These are phyloP conservation scores for Enteromius unitaeniatus DNA, from an alignment of 2,797 vertebrate species.

Conservation along the genomic window DNA sequence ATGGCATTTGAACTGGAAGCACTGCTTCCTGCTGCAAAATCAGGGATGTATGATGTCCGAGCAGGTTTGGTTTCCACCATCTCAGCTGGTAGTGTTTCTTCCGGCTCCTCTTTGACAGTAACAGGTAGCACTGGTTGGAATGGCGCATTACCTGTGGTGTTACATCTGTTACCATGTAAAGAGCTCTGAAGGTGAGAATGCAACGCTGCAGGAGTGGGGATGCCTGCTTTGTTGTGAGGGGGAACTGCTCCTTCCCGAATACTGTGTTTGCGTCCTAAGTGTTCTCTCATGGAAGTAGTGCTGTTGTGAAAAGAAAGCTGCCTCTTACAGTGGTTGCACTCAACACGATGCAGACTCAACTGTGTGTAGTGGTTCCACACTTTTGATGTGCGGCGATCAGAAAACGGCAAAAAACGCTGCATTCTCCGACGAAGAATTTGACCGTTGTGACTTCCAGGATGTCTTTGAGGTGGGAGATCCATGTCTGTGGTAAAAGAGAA, in stretches of 20 bases:
- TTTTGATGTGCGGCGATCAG: slow-evolving; percentile 71
- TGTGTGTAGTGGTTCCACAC: slow-evolving; percentile 79
- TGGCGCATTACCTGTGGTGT: slow-evolving; percentile 31
- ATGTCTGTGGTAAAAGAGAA: slow-evolving; percentile 53
- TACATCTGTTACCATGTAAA: slow-evolving; percentile 52
- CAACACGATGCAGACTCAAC: slow-evolving; percentile 72
- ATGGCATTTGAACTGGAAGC: slow-evolving; percentile 37
- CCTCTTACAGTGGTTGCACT: slow-evolving; percentile 76
- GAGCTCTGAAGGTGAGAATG: slow-evolving; percentile 55
- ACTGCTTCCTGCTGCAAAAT: slow-evolving; percentile 42
- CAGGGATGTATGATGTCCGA: slow-evolving; percentile 48
- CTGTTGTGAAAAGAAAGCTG: slow-evolving; percentile 78
- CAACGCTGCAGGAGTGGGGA: slow-evolving; percentile 48
- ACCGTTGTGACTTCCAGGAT: slow-evolving; percentile 59
- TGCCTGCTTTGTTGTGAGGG: slow-evolving; percentile 49
- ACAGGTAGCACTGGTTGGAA: slow-evolving; percentile 60
- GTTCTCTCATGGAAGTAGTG: slow-evolving; percentile 75
- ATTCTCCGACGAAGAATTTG: slow-evolving; percentile 63
- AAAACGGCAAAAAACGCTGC: slow-evolving; percentile 62
- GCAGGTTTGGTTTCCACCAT: slow-evolving; percentile 57
- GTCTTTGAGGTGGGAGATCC: slow-evolving; percentile 63
- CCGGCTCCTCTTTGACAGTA: slow-evolving; percentile 64
- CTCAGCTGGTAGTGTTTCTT: slow-evolving; percentile 60
- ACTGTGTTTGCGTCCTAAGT: slow-evolving; percentile 73
- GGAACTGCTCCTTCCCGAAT: slow-evolving; percentile 63